Conservation (phyloP, 2,888 invertebrate genomes). For the Pherbina coryleti region DNA sequence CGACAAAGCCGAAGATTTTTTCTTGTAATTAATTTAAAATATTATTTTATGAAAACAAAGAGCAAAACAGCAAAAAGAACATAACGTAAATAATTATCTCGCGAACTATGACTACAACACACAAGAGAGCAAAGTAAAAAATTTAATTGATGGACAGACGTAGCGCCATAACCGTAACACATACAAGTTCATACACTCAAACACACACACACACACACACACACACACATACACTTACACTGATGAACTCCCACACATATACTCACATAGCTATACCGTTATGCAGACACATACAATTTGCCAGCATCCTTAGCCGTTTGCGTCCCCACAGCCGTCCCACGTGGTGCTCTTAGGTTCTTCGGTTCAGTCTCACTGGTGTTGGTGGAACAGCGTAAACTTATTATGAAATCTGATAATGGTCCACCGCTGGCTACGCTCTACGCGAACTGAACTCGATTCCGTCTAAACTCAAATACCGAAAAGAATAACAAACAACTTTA, state of each 20-base stretch:
- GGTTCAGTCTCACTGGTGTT: background rate
- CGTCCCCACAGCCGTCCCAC: background rate
- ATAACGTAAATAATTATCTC: conserved; percentile 50
- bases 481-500: conserved; percentile 38
- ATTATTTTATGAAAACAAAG: conserved; percentile 52
- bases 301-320: conserved; percentile 8
- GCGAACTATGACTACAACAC: conserved; percentile 43
- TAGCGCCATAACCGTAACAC: background rate
- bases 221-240: conserved; percentile 38
- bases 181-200: conserved; percentile 29
- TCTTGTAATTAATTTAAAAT: conserved; percentile 66
- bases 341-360: background rate
- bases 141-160: conserved; percentile 23
- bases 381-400: conserved; percentile 57
- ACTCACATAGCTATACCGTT: conserved; percentile 1
- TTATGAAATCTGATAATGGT: conserved; percentile 64
- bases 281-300: conserved; percentile 1
- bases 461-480: conserved; percentile 27
- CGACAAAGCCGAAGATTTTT: conserved; percentile 17
- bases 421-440: conserved; percentile 43
- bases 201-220: conserved; percentile 23
- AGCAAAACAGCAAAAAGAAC: conserved; percentile 1
- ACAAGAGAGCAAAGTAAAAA: conserved; percentile 33
- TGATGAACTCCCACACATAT: background rate
- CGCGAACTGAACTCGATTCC: conserved; percentile 27